Conservation (phyloP, 2,113 vertebrate genomes). For the Clarias batrachus region DNA sequence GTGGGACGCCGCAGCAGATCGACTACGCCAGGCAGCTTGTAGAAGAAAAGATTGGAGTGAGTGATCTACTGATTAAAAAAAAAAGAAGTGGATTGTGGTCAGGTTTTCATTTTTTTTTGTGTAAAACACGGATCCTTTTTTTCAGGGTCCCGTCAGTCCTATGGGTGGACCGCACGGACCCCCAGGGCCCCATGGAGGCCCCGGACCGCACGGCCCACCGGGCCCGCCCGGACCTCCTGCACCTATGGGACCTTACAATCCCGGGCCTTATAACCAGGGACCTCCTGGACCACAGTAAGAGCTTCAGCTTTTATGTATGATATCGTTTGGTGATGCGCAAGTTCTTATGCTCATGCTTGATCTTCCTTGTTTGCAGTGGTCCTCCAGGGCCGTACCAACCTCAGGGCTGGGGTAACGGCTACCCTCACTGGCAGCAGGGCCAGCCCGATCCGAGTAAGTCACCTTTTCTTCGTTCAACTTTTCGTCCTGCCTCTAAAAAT, state of each 20-base stretch:
- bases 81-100: neutral
- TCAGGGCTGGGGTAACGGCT: conserved; percentile 97
- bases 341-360: too few species aligned
- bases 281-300: conserved; percentile 97
- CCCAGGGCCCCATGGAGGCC: conserved; percentile 94
- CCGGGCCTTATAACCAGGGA: conserved; percentile 93
- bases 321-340: neutral
- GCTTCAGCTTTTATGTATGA: neutral
- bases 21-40: conserved; percentile 96
- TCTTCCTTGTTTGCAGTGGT: conserved; percentile 73
- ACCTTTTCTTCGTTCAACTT: neutral
- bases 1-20: conserved; percentile 93
- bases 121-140: neutral
- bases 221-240: conserved; percentile 91
- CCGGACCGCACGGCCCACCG: conserved; percentile 84
- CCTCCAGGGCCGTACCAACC: conserved; percentile 94
- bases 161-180: conserved; percentile 92
- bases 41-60: conserved; percentile 97
- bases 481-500: neutral
- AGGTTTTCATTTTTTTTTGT: neutral
- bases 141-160: conserved; percentile 92
- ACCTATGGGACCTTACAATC: conserved; percentile 97
- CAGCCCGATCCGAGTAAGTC: conserved; percentile 93
- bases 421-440: conserved; percentile 96
- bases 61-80: conserved; percentile 45